Percentiles rank a stretch among this genome's conserved stretches.
These are phyloP conservation scores for Illadopsis cleaveri DNA, from an alignment of 2,113 vertebrate species.

Conservation along the genomic window DNA sequence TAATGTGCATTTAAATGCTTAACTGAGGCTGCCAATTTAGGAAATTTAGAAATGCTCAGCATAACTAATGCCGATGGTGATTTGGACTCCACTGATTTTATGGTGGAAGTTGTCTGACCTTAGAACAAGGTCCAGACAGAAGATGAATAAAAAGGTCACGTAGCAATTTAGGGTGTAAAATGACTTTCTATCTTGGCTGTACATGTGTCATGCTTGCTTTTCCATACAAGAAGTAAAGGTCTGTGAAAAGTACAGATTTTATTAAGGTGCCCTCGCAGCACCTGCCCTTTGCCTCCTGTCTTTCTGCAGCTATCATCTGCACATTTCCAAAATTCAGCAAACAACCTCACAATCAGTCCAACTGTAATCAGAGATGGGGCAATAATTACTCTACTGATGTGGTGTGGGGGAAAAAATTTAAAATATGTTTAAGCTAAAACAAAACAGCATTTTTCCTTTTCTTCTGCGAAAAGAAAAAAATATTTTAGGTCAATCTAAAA, in stretches of 20 bases:
- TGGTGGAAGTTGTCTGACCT: neutral
- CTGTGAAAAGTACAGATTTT: neutral
- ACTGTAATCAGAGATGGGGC: neutral
- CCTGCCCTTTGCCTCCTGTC: neutral
- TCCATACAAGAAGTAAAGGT: constrained; percentile 18
- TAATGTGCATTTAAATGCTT: neutral
- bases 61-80: neutral
- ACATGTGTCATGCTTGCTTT: neutral
- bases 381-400: neutral
- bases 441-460: neutral
- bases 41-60: neutral
- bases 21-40: neutral
- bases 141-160: neutral
- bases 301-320: neutral
- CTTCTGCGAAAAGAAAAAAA: neutral
- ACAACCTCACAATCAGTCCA: neutral
- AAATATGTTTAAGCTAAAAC: neutral
- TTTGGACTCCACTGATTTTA: neutral
- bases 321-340: neutral
- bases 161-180: neutral
- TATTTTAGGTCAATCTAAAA: neutral
- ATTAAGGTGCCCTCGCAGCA: neutral
- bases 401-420: rapidly evolving
- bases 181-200: neutral
- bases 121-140: neutral